These are phyloP conservation scores for Pongo abelii DNA, from an alignment of 2,113 vertebrate genomes.

Conservation along the genomic window DNA sequence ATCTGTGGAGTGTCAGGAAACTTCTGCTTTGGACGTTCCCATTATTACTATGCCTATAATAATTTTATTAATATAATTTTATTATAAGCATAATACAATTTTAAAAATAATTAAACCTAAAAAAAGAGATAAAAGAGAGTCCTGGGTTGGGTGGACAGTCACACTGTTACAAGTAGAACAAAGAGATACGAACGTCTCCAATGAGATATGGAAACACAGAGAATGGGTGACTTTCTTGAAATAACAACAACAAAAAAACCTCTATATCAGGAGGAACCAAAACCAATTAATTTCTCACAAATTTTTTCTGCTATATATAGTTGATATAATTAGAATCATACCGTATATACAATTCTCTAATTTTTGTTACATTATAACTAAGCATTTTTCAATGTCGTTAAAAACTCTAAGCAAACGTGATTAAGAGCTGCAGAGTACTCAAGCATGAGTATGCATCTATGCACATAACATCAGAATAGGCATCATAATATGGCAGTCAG, in stretches of 20 bases:
- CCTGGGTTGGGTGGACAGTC: neutral
- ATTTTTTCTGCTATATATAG: neutral
- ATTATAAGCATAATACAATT: neutral
- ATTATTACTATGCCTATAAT: too few species aligned
- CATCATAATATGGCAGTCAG: accelerated
- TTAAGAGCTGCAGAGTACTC: neutral
- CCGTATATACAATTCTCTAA: neutral
- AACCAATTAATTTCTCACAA: neutral
- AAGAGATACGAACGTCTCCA: neutral
- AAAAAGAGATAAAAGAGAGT: neutral
- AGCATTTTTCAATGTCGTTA: neutral
- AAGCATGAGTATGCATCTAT: neutral
- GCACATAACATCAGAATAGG: neutral
- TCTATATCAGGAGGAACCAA: neutral
- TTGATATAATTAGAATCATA: neutral
- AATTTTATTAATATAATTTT: too few species aligned
- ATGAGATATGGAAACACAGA: neutral
- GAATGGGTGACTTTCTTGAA: neutral
- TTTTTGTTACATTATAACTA: neutral
- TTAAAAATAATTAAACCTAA: neutral
- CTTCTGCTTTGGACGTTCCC: neutral
- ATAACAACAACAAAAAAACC: neutral
- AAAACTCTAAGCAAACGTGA: neutral
- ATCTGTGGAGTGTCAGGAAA: neutral
- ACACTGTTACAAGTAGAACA: accelerated